Base-by-base conservation (phyloP, 2,888 invertebrate genomes). In the Lasius fuliginosus region DNA sequence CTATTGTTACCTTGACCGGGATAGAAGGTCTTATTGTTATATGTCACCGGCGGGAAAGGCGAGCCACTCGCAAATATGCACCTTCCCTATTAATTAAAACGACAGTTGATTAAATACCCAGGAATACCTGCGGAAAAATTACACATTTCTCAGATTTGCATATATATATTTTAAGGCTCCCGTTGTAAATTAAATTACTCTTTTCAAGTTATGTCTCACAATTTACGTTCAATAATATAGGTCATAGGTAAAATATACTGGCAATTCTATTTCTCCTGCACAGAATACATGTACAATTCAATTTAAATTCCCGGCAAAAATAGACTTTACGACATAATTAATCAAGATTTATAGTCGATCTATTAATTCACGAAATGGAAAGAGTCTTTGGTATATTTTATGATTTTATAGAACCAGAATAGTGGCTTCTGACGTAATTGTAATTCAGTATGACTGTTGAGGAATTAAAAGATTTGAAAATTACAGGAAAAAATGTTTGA, bases 1-100 rank as follows among this genome's bases (percentile, higher is more conserved):
- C 99, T 97, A 95, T 99, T 99, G 95, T 99, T 99, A 85, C 99
- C 99, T 95, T 99, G 99, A 0, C 99, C 99, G 0, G 99, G 99
- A 92, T 97, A 95, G 94, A 96, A 97, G 11, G 97, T 97, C 94
- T 97, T 97, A 0, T 98, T 98, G 88, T 98, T 97, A 84, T 97
- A 96, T 76, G 96, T 97, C 84, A 99, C 98, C 0, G 98, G 98
- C 73, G 97, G 96, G 95, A 99, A 99, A 18, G 99, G 99, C 40
- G 99, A 99, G 33, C 99, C 99, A 85, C 98, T 99, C 36, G 99
- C 99, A 95, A 99, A 99, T 86, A 99, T 96, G 77, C 97, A 98
- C 86, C 96, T 97, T 58, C 99, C 99, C 97, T 98, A 94, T 15
- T 33, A 77, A 73, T 67, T 75, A 23, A 69, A 79, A 60, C 1